Base-by-base conservation (phyloP, 2,888 invertebrate genomes). In the Penaeus monodon region DNA sequence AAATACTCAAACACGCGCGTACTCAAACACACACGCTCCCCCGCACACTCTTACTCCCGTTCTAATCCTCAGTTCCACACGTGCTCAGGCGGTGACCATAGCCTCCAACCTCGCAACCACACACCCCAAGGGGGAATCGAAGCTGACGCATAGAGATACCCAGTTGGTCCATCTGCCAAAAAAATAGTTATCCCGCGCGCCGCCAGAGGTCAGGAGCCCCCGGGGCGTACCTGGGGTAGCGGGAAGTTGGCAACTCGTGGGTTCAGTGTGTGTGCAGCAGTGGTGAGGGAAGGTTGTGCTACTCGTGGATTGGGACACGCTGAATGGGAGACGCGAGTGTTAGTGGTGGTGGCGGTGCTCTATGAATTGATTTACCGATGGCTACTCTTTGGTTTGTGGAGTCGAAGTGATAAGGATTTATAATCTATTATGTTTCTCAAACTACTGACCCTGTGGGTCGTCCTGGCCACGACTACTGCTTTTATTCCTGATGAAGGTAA, bases 201-300 rank as follows among this genome's bases (percentile, higher is more conserved):
- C 82, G 63, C 63, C 38, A 82, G 82, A 82, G 70, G 82, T 70
- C 82, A 74, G 74, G 73, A 82, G 63, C 82, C 82, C 73, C 64
- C 82, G 81, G 82, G 81, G 82, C n/a, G 63, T 27, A 82, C 82
- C 82, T 82, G 82, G 82, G 57, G 57, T 20, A 57, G 57, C 49
- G 63, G 81, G 81, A 49, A 82, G 73, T 73, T 63, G 73, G 73
- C 73, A 74, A 74, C 82, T 82, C 73, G n/a, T 74, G 82, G 82
- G 38, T 74, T 82, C 82, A 82, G 82, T 82, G 82, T 82, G 82
- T 38, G 82, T 82, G 73, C 38, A 33, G 68, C 74, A 74, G 82
- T 82, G 73, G 74, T 29, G 74, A n/a, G 74, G 44, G 82, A n/a
- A 74, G 74, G 82, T 73, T 82, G 82, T 64, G 66, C 64, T 63